These are phyloP conservation scores for Teleopsis dalmanni DNA, from an alignment of 1,140 invertebrate species.

Conservation along the genomic window DNA sequence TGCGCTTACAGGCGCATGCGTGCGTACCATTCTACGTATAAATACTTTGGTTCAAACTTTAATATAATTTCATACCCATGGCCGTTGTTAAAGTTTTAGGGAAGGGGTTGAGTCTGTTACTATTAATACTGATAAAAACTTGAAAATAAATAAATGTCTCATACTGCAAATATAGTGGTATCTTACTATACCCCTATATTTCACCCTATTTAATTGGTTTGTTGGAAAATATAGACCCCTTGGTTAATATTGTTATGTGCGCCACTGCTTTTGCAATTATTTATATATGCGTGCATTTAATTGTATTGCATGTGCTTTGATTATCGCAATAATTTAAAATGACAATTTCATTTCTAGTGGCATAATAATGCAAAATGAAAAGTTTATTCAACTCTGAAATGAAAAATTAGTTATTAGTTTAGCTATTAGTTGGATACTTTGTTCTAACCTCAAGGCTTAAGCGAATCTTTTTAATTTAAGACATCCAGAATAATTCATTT, in stretches of 20 bases:
- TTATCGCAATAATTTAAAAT: not conserved
- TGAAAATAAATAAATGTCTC: not conserved
- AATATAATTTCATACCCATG: not conserved
- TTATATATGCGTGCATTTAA: not conserved
- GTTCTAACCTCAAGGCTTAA: no score
- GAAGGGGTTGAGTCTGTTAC: no score
- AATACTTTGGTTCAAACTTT: not conserved
- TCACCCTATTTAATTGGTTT: not conserved
- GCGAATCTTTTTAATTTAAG: not conserved
- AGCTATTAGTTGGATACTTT: not conserved
- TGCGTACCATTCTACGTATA: no score
- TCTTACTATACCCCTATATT: not conserved
- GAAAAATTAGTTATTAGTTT: not conserved
- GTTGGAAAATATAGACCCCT: not conserved
- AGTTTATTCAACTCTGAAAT: not conserved
- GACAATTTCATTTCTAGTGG: not conserved
- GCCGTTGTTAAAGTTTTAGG: not conserved
- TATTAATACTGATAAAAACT: not conserved
- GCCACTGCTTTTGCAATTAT: not conserved
- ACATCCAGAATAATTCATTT: not conserved
- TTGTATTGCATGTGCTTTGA: not conserved
- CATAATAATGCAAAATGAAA: not conserved
- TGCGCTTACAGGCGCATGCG: constrained; percentile 7
- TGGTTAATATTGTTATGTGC: not conserved
- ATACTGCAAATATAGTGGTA: not conserved